Percentiles rank a stretch among this genome's conserved stretches.
These are phyloP conservation scores for Drosophila kanekoi DNA, from an alignment of 2,888 invertebrate species.

Conservation along the genomic window DNA sequence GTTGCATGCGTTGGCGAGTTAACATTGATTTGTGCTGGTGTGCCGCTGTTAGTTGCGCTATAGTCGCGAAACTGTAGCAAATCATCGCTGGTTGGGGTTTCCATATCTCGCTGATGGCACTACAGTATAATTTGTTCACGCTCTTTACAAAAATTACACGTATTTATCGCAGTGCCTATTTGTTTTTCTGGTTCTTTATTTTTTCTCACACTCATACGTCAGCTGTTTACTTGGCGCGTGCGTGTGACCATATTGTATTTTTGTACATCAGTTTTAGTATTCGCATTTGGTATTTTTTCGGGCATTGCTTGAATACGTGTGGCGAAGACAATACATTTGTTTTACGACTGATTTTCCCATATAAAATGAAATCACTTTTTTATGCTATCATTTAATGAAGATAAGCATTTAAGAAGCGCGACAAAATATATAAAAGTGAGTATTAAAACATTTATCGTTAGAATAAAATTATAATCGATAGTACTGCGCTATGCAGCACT, in stretches of 20 bases:
- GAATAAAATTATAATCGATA: not conserved
- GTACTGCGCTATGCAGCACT: slow-evolving; percentile 30
- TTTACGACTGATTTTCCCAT: too few species aligned
- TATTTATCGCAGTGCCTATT: slow-evolving; percentile 38
- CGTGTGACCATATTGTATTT: slow-evolving; percentile 33
- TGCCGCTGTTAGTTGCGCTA: slow-evolving; percentile 84
- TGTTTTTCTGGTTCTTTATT: slow-evolving; percentile 37
- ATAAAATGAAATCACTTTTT: too few species aligned
- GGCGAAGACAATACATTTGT: not conserved
- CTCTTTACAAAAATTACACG: slow-evolving; percentile 31
- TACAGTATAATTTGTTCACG: slow-evolving; percentile 2
- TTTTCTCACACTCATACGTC: slow-evolving; percentile 51
- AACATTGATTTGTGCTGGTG: slow-evolving; percentile 89
- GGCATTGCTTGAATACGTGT: not conserved
- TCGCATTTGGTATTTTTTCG: slow-evolving; percentile 3
- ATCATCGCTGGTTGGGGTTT: slow-evolving; percentile 85
- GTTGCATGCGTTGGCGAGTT: slow-evolving; percentile 86
- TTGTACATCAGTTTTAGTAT: not conserved
- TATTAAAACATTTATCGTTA: slow-evolving; percentile 6
- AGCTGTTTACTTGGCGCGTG: slow-evolving; percentile 50
- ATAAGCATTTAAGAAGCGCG: too few species aligned
- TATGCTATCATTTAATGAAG: too few species aligned
- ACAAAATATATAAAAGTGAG: not conserved
- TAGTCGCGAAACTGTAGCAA: slow-evolving; percentile 91
- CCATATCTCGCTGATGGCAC: slow-evolving; percentile 54